phyloP scores from a whole-genome alignment of 2,888 invertebrate species.

The Oconnorella tubifera region DNA sequence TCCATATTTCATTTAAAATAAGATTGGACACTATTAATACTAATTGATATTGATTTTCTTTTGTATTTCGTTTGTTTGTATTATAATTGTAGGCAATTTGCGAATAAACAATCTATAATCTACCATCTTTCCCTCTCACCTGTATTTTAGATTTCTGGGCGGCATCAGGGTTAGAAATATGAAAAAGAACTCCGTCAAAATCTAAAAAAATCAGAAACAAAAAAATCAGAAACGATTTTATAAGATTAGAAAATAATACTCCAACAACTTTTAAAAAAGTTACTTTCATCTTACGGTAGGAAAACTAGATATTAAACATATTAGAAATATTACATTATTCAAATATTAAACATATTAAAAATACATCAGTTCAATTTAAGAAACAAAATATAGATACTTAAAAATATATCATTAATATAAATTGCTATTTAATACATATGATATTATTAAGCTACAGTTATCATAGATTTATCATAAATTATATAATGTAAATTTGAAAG shows the following conservation, averaged over 20 bases:
- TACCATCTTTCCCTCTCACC: no score
- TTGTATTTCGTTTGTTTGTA: background rate
- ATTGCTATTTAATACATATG: background rate
- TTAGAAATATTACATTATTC: background rate
- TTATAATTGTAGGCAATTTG: background rate
- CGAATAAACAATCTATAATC: no score
- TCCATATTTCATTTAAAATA: background rate
- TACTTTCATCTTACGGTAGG: no score
- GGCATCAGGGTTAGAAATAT: slow-evolving; percentile 86
- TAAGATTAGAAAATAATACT: background rate
- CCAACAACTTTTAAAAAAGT: background rate
- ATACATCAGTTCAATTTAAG: background rate
- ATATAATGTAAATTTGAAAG: background rate
- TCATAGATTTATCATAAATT: background rate
- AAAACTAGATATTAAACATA: no score
- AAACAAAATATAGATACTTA: background rate
- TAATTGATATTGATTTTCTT: no score
- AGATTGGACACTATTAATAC: background rate
- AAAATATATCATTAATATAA: background rate
- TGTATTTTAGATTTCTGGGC: slow-evolving; percentile 95
- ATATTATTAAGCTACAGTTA: background rate
- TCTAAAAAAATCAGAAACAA: slow-evolving; percentile 62
- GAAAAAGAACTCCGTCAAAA: slow-evolving; percentile 98
- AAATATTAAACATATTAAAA: background rate
- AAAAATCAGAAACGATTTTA: background rate